phyloP scores from a whole-genome alignment of 2,888 invertebrate genomes.

The Agrotis ipsilon region DNA sequence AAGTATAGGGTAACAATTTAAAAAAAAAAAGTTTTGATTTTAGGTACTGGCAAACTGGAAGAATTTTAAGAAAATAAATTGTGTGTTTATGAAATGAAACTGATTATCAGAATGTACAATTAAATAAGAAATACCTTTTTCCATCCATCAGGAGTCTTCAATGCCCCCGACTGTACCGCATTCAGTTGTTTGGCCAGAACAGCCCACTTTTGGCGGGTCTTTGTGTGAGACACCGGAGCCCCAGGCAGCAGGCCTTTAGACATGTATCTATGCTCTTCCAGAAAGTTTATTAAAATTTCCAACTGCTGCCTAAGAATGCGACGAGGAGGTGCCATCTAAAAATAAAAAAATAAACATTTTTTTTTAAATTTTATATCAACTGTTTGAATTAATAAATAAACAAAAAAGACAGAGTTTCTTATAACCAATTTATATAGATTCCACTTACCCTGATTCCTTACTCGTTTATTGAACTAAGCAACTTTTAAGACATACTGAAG shows the following conservation, averaged over 20 bases:
- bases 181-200: conserved; percentile 81
- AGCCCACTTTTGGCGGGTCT: conserved; percentile 81
- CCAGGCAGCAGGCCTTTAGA: conserved; percentile 78
- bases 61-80: neutral
- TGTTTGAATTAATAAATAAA: conserved; percentile 1
- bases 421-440: neutral
- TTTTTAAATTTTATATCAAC: neutral
- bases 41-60: too few species aligned
- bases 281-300: conserved; percentile 82
- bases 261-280: conserved; percentile 83
- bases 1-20: neutral
- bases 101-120: too few species aligned
- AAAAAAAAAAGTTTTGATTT: neutral
- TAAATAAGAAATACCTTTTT: conserved; percentile 77
- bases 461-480: neutral
- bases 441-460: conserved; percentile 24
- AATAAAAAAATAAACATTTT: conserved; percentile 26
- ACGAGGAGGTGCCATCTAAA: conserved; percentile 86
- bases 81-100: neutral
- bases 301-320: conserved; percentile 80
- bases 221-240: conserved; percentile 77
- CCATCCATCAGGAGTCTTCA: conserved; percentile 84
- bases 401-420: neutral
- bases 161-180: conserved; percentile 78
- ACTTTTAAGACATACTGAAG: conserved; percentile 6